Evolutionary conservation across 1,140 invertebrate genomes (phyloP), one percentile per base, ranked within the genome.

Genomic region (Lamellibrachia luymesi): DNA sequence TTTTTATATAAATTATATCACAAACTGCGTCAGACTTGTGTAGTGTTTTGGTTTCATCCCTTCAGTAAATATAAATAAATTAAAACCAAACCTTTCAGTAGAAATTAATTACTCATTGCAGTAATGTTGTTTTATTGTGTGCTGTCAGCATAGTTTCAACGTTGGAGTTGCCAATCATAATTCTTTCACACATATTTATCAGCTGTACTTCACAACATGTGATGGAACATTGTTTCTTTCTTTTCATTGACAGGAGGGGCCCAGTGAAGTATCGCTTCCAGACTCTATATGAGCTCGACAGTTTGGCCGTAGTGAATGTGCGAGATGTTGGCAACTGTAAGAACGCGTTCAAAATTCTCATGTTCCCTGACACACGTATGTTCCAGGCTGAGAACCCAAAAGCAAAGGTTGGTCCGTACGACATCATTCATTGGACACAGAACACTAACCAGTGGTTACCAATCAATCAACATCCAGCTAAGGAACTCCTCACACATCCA

Each of bases 291-390:
- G 98, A 99, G 94, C 97, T 99, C 2, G 98, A 98, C 95, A 98
- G 97, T 95, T 96, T 99, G 93, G 99, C 98, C 51, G 98, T 99
- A 38, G 98, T 99, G 0, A 99, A 99, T 97, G 98, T 99, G 4
- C 97, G 98, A 94, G 98, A 99, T 94, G 95, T 98, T 93, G 98
- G 98, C 91, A 98, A 97, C 93, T 97, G 99, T 0, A 99, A 98
- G 96, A 97, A 98, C 96, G 98, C 98, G 4, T 99, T 99, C 94
- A 99, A 99, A 96, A 97, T 99, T 1, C 96, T 99, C 93, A 98
- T 98, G 93, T 99, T 99, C 96, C 98, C 98, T 25, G 98, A 99
- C 95, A 98, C 98, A 2, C 97, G 98, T 95, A 97, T 99, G 90
- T 99, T 99, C 96, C 98, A 99, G 95, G 98, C 98, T 94, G 97